Conservation (phyloP, 2,113 vertebrate genomes). For the Cyprinodon variegatus region DNA sequence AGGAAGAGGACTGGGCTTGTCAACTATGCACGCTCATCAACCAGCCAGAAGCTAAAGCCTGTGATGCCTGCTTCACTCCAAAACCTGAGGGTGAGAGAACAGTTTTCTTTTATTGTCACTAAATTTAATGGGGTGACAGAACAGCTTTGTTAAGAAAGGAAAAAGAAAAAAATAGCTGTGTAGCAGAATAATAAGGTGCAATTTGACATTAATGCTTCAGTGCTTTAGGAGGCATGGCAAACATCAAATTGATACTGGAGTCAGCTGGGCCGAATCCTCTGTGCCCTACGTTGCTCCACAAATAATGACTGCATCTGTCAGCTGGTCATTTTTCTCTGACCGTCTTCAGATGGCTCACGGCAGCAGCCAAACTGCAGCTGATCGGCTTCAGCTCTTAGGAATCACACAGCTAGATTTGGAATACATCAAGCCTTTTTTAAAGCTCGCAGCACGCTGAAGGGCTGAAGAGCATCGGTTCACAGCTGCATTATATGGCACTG, state of each 20-base stretch:
- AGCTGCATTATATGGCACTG: background rate
- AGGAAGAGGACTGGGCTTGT: conserved; percentile 91
- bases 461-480: background rate
- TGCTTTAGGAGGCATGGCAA: conserved; percentile 33
- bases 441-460: conserved; percentile 1
- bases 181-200: conserved; percentile 10
- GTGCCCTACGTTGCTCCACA: background rate
- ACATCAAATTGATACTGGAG: conserved; percentile 15
- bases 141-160: conserved; percentile 44
- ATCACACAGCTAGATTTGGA: conserved; percentile 1
- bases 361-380: conserved; percentile 1
- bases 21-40: conserved; percentile 89
- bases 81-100: conserved; percentile 83
- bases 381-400: background rate
- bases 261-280: conserved; percentile 9
- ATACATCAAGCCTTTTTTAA: conserved; percentile 5
- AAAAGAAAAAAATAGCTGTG: conserved; percentile 15
- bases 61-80: conserved; percentile 88
- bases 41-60: conserved; percentile 78
- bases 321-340: conserved; percentile 25
- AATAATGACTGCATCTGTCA: conserved; percentile 40
- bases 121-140: conserved; percentile 29
- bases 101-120: conserved; percentile 21
- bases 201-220: conserved; percentile 11
- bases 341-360: conserved; percentile 5